Conservation (phyloP, 2,113 vertebrate genomes). For the Pandion haliaetus region DNA sequence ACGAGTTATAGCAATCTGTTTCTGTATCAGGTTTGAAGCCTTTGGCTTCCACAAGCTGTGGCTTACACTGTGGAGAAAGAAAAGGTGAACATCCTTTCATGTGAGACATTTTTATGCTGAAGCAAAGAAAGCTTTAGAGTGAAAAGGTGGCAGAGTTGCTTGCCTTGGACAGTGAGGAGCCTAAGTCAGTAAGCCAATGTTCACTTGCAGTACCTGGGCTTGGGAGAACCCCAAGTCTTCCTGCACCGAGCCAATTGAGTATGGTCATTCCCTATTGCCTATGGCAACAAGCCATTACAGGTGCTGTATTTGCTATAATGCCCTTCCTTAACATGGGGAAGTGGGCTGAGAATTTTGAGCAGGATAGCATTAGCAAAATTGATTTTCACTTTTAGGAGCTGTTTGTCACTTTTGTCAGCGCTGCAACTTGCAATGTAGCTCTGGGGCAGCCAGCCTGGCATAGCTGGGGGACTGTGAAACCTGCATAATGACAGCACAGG, state of each 20-base stretch:
- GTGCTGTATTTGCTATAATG: background rate
- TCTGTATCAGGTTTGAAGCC: background rate
- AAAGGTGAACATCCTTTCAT: background rate
- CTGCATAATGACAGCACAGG: fast-evolving
- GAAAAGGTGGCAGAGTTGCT: background rate
- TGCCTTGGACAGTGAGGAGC: background rate
- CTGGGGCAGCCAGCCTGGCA: background rate
- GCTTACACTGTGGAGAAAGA: background rate
- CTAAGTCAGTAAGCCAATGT: background rate
- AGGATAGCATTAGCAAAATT: background rate
- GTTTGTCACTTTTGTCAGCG: background rate
- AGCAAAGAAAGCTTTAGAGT: background rate
- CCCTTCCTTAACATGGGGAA: background rate
- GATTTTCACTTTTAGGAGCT: background rate
- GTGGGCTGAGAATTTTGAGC: background rate
- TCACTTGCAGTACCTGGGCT: background rate
- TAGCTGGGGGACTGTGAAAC: background rate
- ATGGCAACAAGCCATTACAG: background rate
- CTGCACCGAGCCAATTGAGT: fast-evolving
- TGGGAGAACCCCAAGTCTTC: background rate
- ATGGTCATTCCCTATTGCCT: background rate
- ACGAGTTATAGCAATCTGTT: background rate
- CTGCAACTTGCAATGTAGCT: background rate
- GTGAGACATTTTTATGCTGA: background rate
- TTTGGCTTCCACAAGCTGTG: background rate